Evolutionary conservation across 2,113 vertebrate species (phyloP).

Genomic region (Amia ocellicauda): DNA sequence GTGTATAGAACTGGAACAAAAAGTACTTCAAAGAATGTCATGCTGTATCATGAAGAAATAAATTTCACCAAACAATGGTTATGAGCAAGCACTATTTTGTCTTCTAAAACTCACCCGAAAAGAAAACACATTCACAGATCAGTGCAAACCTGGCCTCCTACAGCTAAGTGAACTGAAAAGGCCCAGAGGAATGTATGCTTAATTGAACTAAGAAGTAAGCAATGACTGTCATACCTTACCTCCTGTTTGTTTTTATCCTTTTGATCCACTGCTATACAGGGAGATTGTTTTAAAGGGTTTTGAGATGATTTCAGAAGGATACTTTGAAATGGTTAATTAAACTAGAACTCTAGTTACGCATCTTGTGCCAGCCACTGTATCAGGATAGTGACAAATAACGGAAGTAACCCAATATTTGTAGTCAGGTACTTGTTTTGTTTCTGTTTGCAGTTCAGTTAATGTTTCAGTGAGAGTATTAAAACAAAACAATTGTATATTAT

Average conservation of each 20-base stretch:
- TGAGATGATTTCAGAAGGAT: not conserved
- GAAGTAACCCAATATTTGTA: too few relatives aligned
- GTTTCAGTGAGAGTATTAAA: too few relatives aligned
- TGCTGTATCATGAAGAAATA: too few relatives aligned
- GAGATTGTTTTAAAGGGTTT: not conserved
- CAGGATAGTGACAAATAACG: too few relatives aligned
- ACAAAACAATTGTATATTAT: too few relatives aligned
- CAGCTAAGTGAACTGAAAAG: conserved; percentile 32
- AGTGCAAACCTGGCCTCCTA: conserved; percentile 42
- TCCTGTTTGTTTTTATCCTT: too few relatives aligned
- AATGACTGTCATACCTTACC: conserved; percentile 8
- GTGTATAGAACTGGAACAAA: too few relatives aligned
- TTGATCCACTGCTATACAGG: conserved; percentile 1
- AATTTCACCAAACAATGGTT: too few relatives aligned
- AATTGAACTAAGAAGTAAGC: conserved; percentile 45
- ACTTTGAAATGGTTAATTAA: conserved; percentile 3
- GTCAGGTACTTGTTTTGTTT: too few relatives aligned
- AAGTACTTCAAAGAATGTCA: too few relatives aligned
- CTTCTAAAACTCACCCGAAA: conserved; percentile 26
- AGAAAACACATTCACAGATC: conserved; percentile 31
- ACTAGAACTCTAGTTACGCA: not conserved
- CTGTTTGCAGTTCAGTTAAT: too few relatives aligned
- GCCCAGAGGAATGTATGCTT: conserved; percentile 39
- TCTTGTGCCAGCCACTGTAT: not conserved
- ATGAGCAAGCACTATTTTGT: too few relatives aligned